Percentiles rank a stretch among this genome's conserved stretches.
These are phyloP conservation scores for Baronia brevicornis DNA, from an alignment of 2,888 invertebrate genomes.

Conservation along the genomic window DNA sequence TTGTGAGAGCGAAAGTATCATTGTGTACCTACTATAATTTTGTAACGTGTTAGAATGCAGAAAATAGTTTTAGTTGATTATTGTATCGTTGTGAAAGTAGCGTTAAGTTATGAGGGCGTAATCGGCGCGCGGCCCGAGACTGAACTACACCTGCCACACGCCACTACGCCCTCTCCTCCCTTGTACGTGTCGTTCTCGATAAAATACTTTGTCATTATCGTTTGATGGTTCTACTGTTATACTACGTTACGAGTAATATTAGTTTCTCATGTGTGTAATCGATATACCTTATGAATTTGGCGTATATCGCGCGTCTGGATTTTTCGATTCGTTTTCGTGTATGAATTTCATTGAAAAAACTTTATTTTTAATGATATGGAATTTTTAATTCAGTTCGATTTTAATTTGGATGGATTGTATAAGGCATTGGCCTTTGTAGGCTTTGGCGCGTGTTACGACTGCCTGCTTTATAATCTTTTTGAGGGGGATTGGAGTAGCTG, in stretches of 20 bases:
- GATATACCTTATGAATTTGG: slow-evolving; percentile 59
- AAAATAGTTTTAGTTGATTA: slow-evolving; percentile 71
- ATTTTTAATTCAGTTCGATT: no score
- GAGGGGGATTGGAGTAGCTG: slow-evolving; percentile 15
- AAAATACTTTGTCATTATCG: slow-evolving; percentile 55
- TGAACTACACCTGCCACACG: slow-evolving; percentile 61
- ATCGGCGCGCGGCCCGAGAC: slow-evolving; percentile 62
- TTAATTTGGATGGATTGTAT: slow-evolving; percentile 2
- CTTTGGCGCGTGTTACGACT: no score
- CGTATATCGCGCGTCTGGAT: slow-evolving; percentile 54
- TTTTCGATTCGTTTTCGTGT: slow-evolving; percentile 39
- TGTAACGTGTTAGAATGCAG: slow-evolving; percentile 59
- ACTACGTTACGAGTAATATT: slow-evolving; percentile 42
- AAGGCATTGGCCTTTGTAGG: neutral
- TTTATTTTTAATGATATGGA: no score
- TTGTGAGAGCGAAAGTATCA: slow-evolving; percentile 50
- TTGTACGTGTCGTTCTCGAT: slow-evolving; percentile 27
- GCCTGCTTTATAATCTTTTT: no score
- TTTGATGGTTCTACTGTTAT: slow-evolving; percentile 66
- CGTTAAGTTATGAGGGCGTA: slow-evolving; percentile 60
- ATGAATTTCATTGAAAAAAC: slow-evolving; percentile 4
- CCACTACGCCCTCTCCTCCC: slow-evolving; percentile 45
- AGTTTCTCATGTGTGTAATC: slow-evolving; percentile 64
- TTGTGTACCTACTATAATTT: slow-evolving; percentile 37
- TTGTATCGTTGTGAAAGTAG: slow-evolving; percentile 72